A percentile compares a stretch with the other conserved stretches of the same genome.
Evolutionary conservation across 2,113 vertebrate species (phyloP).

Genomic region (Aegotheles bennettii): DNA sequence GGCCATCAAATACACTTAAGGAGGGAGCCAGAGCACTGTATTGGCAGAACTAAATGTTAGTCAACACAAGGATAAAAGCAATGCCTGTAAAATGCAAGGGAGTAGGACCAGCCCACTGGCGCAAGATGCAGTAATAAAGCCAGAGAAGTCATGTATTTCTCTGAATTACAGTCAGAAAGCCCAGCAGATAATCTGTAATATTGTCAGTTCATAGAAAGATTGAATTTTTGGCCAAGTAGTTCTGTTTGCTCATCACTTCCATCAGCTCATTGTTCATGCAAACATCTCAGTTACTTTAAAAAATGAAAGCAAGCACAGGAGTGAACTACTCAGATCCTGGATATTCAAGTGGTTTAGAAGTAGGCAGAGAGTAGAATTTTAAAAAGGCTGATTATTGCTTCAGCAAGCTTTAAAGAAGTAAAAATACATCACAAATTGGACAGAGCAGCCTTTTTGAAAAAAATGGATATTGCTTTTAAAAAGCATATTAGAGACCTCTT

Average conservation of each 20-base stretch:
- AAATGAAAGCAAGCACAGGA: not conserved
- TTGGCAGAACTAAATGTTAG: not conserved
- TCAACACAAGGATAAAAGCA: not conserved
- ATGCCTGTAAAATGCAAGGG: not conserved
- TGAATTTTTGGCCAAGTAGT: not conserved
- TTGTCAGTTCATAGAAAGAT: not conserved
- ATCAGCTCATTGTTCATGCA: not conserved
- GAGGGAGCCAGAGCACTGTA: not conserved
- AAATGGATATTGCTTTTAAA: conserved; percentile 25
- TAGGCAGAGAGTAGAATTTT: conserved; percentile 18
- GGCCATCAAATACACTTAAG: not conserved
- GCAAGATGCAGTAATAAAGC: not conserved
- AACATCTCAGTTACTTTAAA: not conserved
- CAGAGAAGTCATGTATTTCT: not conserved
- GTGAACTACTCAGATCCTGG: not conserved
- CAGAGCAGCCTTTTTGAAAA: conserved; percentile 15
- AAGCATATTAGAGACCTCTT: not conserved
- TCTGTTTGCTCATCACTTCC: conserved; percentile 5
- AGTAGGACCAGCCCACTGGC: not conserved
- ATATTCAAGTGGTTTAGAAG: conserved; percentile 15
- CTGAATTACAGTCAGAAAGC: not conserved
- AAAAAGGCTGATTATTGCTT: conserved; percentile 34
- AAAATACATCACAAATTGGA: conserved; percentile 15
- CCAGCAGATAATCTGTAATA: not conserved
- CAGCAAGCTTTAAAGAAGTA: conserved; percentile 15